Conservation (phyloP, 2,797 vertebrate genomes). For the Pangasius djambal region DNA sequence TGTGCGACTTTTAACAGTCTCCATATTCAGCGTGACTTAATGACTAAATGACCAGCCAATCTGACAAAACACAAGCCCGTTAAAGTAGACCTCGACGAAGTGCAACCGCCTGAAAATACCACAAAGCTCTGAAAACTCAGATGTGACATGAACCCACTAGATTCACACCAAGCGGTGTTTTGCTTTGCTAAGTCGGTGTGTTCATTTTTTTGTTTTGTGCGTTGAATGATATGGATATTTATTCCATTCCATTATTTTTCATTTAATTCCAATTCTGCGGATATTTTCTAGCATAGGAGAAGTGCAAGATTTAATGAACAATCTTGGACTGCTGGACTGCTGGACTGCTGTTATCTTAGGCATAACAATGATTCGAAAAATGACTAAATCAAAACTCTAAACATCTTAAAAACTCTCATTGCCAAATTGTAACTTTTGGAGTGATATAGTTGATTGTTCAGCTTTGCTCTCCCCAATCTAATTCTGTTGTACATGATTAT, state of each 20-base stretch:
- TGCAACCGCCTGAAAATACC: neutral
- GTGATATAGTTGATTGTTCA: neutral
- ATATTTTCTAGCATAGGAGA: neutral
- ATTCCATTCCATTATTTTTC: neutral
- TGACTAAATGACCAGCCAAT: conserved; percentile 5
- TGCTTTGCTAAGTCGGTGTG: neutral
- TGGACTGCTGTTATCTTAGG: neutral
- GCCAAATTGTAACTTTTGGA: neutral
- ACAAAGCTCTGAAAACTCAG: neutral
- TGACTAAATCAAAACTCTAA: neutral
- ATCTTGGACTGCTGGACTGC: neutral
- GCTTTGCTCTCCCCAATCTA: neutral
- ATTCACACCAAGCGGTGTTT: neutral
- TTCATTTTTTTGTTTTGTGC: neutral
- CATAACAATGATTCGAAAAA: neutral
- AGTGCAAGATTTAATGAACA: neutral
- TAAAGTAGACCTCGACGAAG: neutral
- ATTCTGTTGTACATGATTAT: neutral
- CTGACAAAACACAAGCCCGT: neutral
- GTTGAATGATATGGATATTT: neutral
- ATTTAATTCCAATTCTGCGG: neutral
- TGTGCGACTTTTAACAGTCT: conserved; percentile 19
- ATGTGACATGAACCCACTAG: neutral
- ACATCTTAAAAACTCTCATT: neutral
- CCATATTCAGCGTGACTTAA: conserved; percentile 16